A percentile compares a stretch with the other conserved stretches of the same genome.
phyloP scores from a whole-genome alignment of 2,113 vertebrate species.

The Vidua chalybeata region DNA sequence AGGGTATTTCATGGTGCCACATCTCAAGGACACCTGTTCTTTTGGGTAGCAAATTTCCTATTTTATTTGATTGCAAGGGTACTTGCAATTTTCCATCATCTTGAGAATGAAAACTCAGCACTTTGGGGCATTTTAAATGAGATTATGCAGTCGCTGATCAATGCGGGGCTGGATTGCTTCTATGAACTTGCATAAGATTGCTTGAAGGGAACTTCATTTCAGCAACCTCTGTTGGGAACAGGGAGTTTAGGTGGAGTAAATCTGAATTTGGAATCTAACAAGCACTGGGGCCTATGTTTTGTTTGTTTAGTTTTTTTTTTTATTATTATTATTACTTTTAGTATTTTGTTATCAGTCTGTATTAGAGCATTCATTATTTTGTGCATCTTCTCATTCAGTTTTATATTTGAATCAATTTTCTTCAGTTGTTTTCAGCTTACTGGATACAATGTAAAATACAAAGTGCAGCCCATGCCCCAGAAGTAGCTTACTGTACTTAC shows the following conservation, averaged over 20 bases:
- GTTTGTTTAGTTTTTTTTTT: neutral
- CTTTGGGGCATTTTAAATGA: conserved; percentile 12
- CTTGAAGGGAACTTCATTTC: conserved; percentile 14
- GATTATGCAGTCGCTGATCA: neutral
- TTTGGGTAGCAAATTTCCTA: neutral
- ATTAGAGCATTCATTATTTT: neutral
- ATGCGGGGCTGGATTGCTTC: neutral
- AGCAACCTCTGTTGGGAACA: neutral
- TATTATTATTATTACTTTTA: neutral
- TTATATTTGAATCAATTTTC: neutral
- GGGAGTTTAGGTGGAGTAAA: neutral
- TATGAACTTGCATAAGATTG: neutral
- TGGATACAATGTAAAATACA: neutral
- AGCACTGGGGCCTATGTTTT: neutral
- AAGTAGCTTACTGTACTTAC: neutral
- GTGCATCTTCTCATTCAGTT: neutral
- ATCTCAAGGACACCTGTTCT: neutral
- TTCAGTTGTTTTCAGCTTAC: neutral
- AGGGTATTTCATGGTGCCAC: neutral
- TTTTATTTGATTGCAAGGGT: neutral
- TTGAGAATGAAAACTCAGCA: neutral
- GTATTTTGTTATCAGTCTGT: neutral
- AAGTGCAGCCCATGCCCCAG: neutral
- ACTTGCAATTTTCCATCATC: neutral
- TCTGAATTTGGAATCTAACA: neutral